A percentile compares a stretch with the other conserved stretches of the same genome.
Evolutionary conservation across 2,888 invertebrate species (phyloP).

Genomic region (Blastobasis adustella): DNA sequence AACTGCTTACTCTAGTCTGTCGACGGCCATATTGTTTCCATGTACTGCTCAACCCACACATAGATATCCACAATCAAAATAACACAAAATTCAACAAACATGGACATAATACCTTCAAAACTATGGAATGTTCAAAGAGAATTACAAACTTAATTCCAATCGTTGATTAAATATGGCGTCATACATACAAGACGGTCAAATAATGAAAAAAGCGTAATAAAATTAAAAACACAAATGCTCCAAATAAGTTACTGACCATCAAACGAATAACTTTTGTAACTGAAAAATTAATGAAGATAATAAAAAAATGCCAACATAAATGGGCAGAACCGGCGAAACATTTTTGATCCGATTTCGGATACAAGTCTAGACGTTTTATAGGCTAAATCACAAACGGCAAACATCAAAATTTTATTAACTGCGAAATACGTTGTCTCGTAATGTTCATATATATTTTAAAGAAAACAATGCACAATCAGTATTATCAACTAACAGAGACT

Average conservation of each 20-base stretch:
- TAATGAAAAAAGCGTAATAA: constrained; percentile 18
- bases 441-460: constrained; percentile 35
- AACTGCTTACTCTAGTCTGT: too few relatives aligned
- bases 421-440: constrained; percentile 30
- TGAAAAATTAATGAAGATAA: constrained; percentile 22
- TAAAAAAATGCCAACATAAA: constrained; percentile 14
- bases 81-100: constrained; percentile 37
- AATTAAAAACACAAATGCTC: constrained; percentile 32
- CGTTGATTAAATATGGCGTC: constrained; percentile 22
- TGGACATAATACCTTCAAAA: constrained; percentile 20
- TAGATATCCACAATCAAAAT: constrained; percentile 14
- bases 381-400: constrained; percentile 35
- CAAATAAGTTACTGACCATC: constrained; percentile 2
- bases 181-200: constrained; percentile 21
- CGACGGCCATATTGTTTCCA: too few relatives aligned
- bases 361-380: constrained; percentile 2
- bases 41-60: constrained; percentile 35
- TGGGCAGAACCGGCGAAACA: constrained; percentile 9
- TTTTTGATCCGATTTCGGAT: too few relatives aligned
- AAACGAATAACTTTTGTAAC: constrained; percentile 22
- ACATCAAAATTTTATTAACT: constrained; percentile 38
- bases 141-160: constrained; percentile 18
- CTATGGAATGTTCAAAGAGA: constrained; percentile 39
- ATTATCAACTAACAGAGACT: constrained; percentile 50
- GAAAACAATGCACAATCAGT: constrained; percentile 43